Evolutionary conservation across 2,113 vertebrate species (phyloP).

Genomic region (Odontesthes bonariensis): DNA sequence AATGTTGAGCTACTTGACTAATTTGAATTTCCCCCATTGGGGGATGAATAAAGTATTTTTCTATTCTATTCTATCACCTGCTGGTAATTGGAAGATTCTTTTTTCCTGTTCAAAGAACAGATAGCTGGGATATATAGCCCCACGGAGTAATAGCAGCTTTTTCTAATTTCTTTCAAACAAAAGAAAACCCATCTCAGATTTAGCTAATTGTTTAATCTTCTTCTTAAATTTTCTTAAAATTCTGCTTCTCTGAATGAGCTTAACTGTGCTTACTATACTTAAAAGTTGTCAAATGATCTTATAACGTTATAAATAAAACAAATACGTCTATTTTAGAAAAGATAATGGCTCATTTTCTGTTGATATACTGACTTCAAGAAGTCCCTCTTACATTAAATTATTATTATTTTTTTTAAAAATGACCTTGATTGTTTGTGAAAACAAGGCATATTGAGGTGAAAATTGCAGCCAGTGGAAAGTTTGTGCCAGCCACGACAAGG

Average conservation of each 20-base stretch:
- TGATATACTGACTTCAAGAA: no score
- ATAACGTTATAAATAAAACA: no score
- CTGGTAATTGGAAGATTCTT: no score
- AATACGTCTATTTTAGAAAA: background rate
- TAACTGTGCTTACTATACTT: no score
- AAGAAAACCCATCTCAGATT: slow-evolving; percentile 3
- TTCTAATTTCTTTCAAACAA: background rate
- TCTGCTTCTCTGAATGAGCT: no score
- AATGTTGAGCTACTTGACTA: no score
- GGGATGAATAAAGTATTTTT: no score
- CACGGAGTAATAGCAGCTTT: background rate
- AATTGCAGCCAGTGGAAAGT: slow-evolving; percentile 37
- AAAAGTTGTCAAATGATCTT: no score
- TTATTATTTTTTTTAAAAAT: background rate
- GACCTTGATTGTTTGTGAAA: slow-evolving; percentile 4
- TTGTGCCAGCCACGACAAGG: background rate
- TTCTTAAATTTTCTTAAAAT: background rate
- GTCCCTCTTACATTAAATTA: no score
- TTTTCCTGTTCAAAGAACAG: background rate
- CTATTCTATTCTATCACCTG: no score
- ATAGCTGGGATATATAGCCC: background rate
- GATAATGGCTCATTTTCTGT: no score
- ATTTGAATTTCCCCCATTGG: no score
- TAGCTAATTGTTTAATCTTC: background rate
- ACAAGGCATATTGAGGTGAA: slow-evolving; percentile 42